A percentile compares a stretch with the other conserved stretches of the same genome.
phyloP scores from a whole-genome alignment of 1,140 invertebrate genomes.

The Aphelenchoides avenae region DNA sequence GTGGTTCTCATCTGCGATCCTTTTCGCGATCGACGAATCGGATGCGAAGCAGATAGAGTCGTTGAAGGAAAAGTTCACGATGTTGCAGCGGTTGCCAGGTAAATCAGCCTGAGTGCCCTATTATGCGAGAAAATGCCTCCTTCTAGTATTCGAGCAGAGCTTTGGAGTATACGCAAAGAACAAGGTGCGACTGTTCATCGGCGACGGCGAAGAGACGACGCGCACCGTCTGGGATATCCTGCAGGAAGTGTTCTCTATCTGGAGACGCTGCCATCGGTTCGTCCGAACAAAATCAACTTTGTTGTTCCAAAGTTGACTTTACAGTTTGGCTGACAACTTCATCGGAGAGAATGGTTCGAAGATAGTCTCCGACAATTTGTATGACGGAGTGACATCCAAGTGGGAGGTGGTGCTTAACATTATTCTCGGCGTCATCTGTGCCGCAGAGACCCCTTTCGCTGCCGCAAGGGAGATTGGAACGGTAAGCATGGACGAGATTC shows the following conservation, averaged over 20 bases:
- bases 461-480: slow-evolving; percentile 39
- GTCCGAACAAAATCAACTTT: not conserved
- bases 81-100: slow-evolving; percentile 21
- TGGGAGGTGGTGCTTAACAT: slow-evolving; percentile 31
- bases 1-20: slow-evolving; percentile 42
- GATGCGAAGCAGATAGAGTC: slow-evolving; percentile 39
- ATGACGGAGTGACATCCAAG: slow-evolving; percentile 37
- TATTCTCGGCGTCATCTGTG: slow-evolving; percentile 25
- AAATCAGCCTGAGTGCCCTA: not conserved
- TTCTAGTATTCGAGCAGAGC: slow-evolving; percentile 37
- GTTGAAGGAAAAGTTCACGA: slow-evolving; percentile 34
- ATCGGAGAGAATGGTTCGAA: slow-evolving; percentile 37
- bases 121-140: not conserved
- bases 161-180: slow-evolving; percentile 43
- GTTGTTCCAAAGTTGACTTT: slow-evolving; percentile 2
- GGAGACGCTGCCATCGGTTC: slow-evolving; percentile 32
- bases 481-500: slow-evolving; percentile 15
- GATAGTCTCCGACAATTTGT: slow-evolving; percentile 34
- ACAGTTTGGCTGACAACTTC: slow-evolving; percentile 36
- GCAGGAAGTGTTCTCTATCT: slow-evolving; percentile 43
- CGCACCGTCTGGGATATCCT: slow-evolving; percentile 36
- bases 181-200: slow-evolving; percentile 39
- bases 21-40: slow-evolving; percentile 39
- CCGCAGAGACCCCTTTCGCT: slow-evolving; percentile 29
- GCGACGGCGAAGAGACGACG: slow-evolving; percentile 21